These are phyloP conservation scores for Augochlora pura DNA, from an alignment of 1,140 invertebrate species.

Conservation along the genomic window DNA sequence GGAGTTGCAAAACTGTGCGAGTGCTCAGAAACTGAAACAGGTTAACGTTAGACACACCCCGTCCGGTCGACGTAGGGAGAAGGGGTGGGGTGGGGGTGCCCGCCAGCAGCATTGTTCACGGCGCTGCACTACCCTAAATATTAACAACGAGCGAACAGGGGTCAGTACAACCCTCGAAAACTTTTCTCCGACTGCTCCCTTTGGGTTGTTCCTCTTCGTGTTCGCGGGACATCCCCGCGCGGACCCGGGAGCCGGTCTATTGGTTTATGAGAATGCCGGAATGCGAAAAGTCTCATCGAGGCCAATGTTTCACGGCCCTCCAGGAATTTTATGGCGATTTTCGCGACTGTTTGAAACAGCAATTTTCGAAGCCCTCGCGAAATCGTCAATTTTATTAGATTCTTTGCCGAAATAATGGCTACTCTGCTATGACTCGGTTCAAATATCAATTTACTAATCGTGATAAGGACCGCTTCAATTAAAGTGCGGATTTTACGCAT, in stretches of 20 bases:
- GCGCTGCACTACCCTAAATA: constrained; percentile 76
- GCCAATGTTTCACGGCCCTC: constrained; percentile 18
- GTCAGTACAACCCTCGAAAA: constrained; percentile 71
- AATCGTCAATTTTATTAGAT: too few species aligned
- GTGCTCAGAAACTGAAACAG: constrained; percentile 70
- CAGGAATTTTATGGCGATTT: neutral
- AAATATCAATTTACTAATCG: too few species aligned
- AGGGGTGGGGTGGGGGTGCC: constrained; percentile 39
- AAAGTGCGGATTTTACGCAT: too few species aligned
- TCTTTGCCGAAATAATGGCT: too few species aligned
- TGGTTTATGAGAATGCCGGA: constrained; percentile 39
- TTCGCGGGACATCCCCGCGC: constrained; percentile 32
- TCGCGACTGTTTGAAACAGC: too few species aligned
- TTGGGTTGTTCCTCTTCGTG: constrained; percentile 22
- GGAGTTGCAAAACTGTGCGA: constrained; percentile 34
- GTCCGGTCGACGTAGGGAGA: constrained; percentile 35
- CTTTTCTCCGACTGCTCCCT: constrained; percentile 45
- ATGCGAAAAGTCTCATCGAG: constrained; percentile 35
- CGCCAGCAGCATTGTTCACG: constrained; percentile 71
- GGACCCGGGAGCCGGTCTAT: neutral
- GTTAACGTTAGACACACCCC: constrained; percentile 71
- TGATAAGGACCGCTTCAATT: too few species aligned
- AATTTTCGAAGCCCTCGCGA: too few species aligned
- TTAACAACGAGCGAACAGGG: constrained; percentile 77
- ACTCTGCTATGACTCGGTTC: too few species aligned